Percentiles rank a stretch among this genome's conserved stretches.
Evolutionary conservation across 2,888 invertebrate genomes (phyloP).

Genomic region (Panopea generosa): DNA sequence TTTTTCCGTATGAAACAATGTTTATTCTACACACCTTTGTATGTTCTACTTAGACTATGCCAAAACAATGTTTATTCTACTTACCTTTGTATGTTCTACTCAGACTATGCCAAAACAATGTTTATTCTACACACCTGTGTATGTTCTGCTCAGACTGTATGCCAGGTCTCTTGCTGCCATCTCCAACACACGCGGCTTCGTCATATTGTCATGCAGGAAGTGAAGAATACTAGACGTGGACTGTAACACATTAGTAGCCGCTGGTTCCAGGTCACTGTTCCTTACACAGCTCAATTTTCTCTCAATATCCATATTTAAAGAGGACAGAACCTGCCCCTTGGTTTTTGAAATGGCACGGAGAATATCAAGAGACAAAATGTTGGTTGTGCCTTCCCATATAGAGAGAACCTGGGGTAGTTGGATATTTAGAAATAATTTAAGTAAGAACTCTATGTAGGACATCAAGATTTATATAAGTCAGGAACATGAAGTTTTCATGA

Average conservation of each 20-base stretch:
- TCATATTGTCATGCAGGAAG: slow-evolving; percentile 41
- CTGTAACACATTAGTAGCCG: slow-evolving; percentile 66
- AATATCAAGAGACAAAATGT: slow-evolving; percentile 87
- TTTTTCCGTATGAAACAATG: too few relatives aligned
- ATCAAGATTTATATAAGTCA: too few relatives aligned
- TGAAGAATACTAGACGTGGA: slow-evolving; percentile 58
- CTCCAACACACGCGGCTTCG: slow-evolving; percentile 73
- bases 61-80: too few relatives aligned
- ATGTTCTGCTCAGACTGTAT: slow-evolving; percentile 85
- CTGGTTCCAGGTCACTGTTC: slow-evolving; percentile 44
- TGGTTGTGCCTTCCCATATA: slow-evolving; percentile 88
- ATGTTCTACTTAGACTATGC: too few relatives aligned
- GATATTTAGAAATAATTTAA: background rate
- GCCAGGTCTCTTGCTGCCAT: slow-evolving; percentile 86
- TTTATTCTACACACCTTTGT: too few relatives aligned
- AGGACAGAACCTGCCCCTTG: slow-evolving; percentile 84
- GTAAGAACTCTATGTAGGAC: background rate
- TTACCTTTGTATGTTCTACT: too few relatives aligned
- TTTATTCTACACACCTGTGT: too few relatives aligned
- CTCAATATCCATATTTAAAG: slow-evolving; percentile 80
- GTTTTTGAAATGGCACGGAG: slow-evolving; percentile 86
- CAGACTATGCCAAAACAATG: too few relatives aligned
- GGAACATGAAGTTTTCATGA: too few relatives aligned
- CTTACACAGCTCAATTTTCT: slow-evolving; percentile 66
- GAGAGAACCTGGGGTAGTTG: slow-evolving; percentile 86